These are phyloP conservation scores for Cervus canadensis DNA, from an alignment of 2,113 vertebrate genomes.

Conservation along the genomic window DNA sequence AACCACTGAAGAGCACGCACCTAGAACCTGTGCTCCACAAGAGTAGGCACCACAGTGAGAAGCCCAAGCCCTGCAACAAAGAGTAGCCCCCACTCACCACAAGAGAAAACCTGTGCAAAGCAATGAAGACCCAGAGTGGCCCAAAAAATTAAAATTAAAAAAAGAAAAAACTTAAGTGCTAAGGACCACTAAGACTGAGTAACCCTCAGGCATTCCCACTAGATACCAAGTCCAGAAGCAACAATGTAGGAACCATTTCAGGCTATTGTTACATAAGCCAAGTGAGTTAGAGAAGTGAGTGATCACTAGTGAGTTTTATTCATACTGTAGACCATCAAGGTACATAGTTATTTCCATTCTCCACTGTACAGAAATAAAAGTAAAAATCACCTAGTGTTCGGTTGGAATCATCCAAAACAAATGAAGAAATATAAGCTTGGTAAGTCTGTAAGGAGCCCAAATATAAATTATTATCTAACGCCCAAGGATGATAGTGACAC, in stretches of 20 bases:
- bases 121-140: background rate
- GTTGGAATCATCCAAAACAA: conserved; percentile 17
- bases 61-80: background rate
- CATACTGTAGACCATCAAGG: background rate
- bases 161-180: background rate
- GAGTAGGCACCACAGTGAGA: background rate
- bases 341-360: background rate
- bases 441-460: background rate
- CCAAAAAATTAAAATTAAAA: background rate
- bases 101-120: background rate
- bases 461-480: background rate
- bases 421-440: background rate
- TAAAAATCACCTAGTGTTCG: background rate
- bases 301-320: background rate
- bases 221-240: background rate
- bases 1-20: background rate
- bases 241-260: background rate
- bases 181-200: background rate
- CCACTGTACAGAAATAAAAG: background rate
- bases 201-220: background rate
- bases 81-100: background rate
- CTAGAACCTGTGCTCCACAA: background rate
- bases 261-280: background rate
- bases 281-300: background rate
- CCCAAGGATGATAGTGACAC: background rate